Percentiles rank a stretch among this genome's conserved stretches.
Evolutionary conservation across 2,113 vertebrate species (phyloP).

Genomic region (Gopherus evgoodei): DNA sequence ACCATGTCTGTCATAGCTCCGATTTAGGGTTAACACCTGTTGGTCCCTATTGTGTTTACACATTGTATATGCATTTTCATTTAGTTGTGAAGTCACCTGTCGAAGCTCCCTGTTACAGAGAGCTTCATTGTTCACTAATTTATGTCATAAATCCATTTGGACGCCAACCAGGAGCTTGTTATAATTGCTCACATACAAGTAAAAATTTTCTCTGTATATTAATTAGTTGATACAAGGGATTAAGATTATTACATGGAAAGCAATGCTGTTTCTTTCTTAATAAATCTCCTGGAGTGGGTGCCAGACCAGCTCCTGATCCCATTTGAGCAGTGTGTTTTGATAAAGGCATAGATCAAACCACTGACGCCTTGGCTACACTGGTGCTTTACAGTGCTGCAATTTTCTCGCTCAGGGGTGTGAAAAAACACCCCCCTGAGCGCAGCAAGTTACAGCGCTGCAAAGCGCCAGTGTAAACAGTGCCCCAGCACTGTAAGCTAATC

Average conservation of each 20-base stretch:
- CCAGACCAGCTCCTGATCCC: conserved; percentile 76
- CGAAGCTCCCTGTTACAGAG: conserved; percentile 53
- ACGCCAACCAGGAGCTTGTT: conserved; percentile 75
- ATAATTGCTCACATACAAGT: conserved; percentile 80
- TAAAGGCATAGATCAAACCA: conserved; percentile 73
- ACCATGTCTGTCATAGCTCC: not conserved
- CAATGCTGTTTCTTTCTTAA: conserved; percentile 77
- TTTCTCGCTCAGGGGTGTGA: no score
- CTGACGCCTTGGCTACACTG: conserved; percentile 24
- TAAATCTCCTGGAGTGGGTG: conserved; percentile 80
- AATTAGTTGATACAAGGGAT: conserved; percentile 84
- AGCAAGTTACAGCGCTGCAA: no score
- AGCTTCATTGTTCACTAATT: conserved; percentile 78
- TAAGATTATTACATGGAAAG: conserved; percentile 83
- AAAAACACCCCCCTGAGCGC: no score
- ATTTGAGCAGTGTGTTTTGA: conserved; percentile 76
- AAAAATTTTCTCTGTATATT: conserved; percentile 80
- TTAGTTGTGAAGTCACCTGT: conserved; percentile 64
- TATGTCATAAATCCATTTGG: conserved; percentile 79
- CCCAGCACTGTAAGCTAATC: no score
- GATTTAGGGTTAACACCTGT: not conserved
- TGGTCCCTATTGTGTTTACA: conserved; percentile 5
- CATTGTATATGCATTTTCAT: conserved; percentile 39
- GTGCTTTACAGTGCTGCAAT: no score
- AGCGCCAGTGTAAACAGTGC: no score